These are phyloP conservation scores for Salvelinus fontinalis DNA, from an alignment of 2,113 vertebrate species.

Conservation along the genomic window DNA sequence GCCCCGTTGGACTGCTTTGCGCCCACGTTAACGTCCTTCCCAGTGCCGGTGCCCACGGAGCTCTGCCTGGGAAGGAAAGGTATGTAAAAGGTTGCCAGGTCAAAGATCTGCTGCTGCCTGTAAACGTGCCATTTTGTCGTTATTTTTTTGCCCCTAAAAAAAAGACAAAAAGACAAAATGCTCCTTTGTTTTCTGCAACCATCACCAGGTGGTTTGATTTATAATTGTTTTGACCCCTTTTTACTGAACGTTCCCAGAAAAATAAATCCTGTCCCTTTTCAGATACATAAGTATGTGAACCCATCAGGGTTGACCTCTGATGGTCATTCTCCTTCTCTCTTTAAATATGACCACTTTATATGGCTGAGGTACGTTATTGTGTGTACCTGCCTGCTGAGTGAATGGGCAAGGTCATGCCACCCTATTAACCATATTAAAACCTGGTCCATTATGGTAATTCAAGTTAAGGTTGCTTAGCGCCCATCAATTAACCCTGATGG, in stretches of 20 bases:
- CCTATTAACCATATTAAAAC: constrained; percentile 81
- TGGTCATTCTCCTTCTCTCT: constrained; percentile 65
- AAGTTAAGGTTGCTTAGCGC: constrained; percentile 76
- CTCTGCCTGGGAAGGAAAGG: constrained; percentile 29
- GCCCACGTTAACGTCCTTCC: constrained; percentile 67
- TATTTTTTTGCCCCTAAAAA: constrained; percentile 24
- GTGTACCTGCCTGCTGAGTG: constrained; percentile 70
- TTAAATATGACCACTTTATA: constrained; percentile 72
- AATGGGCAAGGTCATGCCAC: constrained; percentile 79
- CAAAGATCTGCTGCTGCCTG: constrained; percentile 31
- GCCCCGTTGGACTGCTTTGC: constrained; percentile 48
- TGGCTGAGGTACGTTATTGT: constrained; percentile 42
- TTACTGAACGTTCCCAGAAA: constrained; percentile 41
- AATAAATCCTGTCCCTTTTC: constrained; percentile 38
- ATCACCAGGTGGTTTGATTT: constrained; percentile 21
- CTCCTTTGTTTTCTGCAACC: constrained; percentile 6
- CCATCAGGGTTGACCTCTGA: constrained; percentile 46
- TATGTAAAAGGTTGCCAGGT: constrained; percentile 52
- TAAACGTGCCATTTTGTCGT: constrained; percentile 50
- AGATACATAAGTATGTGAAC: constrained; percentile 43
- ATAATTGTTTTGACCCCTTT: background rate
- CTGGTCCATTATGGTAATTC: constrained; percentile 79
- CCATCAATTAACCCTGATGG: constrained; percentile 77
- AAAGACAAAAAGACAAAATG: constrained; percentile 49
- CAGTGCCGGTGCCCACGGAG: constrained; percentile 28